These are phyloP conservation scores for Calyptommatus sinebrachiatus DNA, from an alignment of 2,113 vertebrate genomes.

Conservation along the genomic window DNA sequence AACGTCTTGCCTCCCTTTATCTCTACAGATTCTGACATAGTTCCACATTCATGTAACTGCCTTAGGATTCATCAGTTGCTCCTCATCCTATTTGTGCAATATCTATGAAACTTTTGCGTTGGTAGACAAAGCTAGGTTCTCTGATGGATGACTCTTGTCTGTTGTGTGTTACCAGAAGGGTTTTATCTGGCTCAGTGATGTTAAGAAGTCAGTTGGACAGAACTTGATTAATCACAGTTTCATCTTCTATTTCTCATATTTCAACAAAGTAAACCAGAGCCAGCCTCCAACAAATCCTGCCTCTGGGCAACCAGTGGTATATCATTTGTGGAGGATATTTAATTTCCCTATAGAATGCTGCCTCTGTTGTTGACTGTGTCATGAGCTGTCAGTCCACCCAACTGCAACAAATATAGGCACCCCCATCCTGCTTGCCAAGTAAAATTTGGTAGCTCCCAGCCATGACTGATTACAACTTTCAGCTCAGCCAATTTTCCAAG, in stretches of 20 bases:
- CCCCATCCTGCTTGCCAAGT: not conserved
- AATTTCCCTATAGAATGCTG: not conserved
- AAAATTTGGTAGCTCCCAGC: not conserved
- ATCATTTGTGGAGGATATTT: not conserved
- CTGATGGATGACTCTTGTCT: not conserved
- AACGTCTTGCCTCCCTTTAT: too few species aligned
- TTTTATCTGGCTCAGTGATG: not conserved
- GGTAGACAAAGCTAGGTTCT: not conserved
- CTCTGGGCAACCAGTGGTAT: not conserved
- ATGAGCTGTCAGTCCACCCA: not conserved
- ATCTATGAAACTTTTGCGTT: not conserved
- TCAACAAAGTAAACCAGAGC: not conserved
- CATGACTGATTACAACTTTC: slow-evolving; percentile 16
- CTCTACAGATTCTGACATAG: too few species aligned
- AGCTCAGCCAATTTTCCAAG: slow-evolving; percentile 18
- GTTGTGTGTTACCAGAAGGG: not conserved
- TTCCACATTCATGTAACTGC: not conserved
- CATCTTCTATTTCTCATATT: not conserved
- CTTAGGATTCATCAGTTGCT: too few species aligned
- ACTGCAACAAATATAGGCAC: fast-evolving
- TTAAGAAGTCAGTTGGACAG: not conserved
- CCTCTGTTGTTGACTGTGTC: not conserved
- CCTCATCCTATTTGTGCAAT: not conserved
- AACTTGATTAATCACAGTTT: not conserved
- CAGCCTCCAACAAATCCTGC: slow-evolving; percentile 4